Percentiles rank a stretch among this genome's conserved stretches.
Conservation (phyloP, 1,140 invertebrate genomes). For the Drosophila pseudoananassae region DNA sequence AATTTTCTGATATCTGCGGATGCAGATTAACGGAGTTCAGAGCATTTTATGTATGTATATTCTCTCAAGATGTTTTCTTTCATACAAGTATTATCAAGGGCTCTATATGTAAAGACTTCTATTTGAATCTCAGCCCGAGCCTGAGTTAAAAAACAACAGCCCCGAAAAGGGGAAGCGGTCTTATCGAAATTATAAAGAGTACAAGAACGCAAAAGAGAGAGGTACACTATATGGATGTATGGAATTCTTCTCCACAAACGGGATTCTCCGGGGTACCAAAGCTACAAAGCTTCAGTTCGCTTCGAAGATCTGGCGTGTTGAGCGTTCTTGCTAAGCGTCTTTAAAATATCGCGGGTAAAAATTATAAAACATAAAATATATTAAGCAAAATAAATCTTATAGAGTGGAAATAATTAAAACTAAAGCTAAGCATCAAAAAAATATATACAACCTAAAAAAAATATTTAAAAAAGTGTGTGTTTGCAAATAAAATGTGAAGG, state of each 20-base stretch:
- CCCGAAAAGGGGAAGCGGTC: neutral
- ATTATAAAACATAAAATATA: neutral
- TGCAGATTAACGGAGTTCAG: slow-evolving; percentile 17
- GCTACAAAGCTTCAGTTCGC: slow-evolving; percentile 30
- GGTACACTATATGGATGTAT: neutral
- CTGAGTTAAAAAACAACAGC: slow-evolving; percentile 23
- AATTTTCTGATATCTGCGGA: slow-evolving; percentile 16
- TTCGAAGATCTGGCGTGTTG: slow-evolving; percentile 9
- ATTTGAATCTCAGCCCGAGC: neutral
- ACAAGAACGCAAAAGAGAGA: slow-evolving; percentile 1
- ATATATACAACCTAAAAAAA: neutral
- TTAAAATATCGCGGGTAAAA: neutral
- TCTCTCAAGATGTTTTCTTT: slow-evolving; percentile 9
- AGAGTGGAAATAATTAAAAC: neutral
- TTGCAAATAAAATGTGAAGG: neutral
- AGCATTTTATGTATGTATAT: neutral
- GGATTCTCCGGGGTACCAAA: slow-evolving; percentile 1
- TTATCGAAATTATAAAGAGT: slow-evolving; percentile 13
- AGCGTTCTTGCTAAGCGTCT: slow-evolving; percentile 6
- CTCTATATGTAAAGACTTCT: slow-evolving; percentile 17
- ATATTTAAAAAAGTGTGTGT: too few species aligned
- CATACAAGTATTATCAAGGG: slow-evolving; percentile 9
- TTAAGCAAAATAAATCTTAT: neutral
- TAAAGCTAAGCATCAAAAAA: neutral
- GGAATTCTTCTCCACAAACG: neutral